These are phyloP conservation scores for Papilio polyxenes DNA, from an alignment of 1,140 invertebrate species.

Conservation along the genomic window DNA sequence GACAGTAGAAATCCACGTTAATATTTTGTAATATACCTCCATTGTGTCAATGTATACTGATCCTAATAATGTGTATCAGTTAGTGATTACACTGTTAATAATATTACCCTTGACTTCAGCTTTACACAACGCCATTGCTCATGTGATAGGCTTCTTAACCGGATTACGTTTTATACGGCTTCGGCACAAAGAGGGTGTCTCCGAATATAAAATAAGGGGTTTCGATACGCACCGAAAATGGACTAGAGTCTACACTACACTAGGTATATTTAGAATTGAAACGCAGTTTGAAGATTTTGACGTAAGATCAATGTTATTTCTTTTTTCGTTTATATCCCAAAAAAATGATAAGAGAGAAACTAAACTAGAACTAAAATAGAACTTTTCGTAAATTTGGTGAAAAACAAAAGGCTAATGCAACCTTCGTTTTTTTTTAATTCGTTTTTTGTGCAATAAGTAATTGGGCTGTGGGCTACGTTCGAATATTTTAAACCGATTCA, in stretches of 20 bases:
- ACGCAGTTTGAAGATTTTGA: not conserved
- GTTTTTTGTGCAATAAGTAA: too few relatives aligned
- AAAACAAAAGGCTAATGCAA: too few relatives aligned
- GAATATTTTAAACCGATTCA: not conserved
- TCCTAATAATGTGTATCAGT: not conserved
- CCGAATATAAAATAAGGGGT: conserved; percentile 1
- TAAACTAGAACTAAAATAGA: too few relatives aligned
- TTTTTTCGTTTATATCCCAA: too few relatives aligned
- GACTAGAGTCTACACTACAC: not conserved
- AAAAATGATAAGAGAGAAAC: too few relatives aligned
- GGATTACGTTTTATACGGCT: conserved; percentile 8
- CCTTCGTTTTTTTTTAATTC: too few relatives aligned
- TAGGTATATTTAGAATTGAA: too few relatives aligned
- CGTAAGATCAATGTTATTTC: not conserved
- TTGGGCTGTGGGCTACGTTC: too few relatives aligned
- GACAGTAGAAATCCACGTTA: not conserved
- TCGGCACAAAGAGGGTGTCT: not conserved
- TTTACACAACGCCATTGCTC: not conserved
- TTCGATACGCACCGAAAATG: not conserved
- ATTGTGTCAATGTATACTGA: not conserved
- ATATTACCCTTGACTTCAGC: conserved; percentile 28
- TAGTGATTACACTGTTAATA: not conserved
- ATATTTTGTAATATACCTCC: too few relatives aligned
- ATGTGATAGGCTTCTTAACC: conserved; percentile 30
- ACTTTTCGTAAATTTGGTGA: too few relatives aligned